Percentiles rank a stretch among this genome's conserved stretches.
Evolutionary conservation across 2,797 vertebrate genomes (phyloP).

Genomic region (Phalloptychus januarius): DNA sequence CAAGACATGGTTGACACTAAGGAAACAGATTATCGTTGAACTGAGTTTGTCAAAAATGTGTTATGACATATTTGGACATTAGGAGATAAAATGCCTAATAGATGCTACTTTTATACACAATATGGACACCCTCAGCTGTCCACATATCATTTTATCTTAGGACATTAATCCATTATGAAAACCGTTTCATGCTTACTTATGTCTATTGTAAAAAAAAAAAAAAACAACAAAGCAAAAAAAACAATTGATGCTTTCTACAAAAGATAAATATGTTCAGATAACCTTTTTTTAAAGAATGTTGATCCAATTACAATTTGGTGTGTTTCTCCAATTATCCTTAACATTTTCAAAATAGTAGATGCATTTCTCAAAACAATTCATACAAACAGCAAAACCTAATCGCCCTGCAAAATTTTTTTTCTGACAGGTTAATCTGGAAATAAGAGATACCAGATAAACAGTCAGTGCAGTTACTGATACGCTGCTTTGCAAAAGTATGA

Average conservation of each 20-base stretch:
- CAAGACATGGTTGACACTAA: not conserved
- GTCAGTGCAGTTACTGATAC: not conserved
- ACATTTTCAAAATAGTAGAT: too few species aligned
- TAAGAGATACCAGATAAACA: not conserved
- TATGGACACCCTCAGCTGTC: not conserved
- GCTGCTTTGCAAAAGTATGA: not conserved
- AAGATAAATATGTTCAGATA: not conserved
- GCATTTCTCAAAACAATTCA: too few species aligned
- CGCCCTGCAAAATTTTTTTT: too few species aligned
- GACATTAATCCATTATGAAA: not conserved
- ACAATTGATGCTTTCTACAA: not conserved
- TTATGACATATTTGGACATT: not conserved
- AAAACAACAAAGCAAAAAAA: too few species aligned
- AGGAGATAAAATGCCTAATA: not conserved
- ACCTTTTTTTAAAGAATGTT: not conserved
- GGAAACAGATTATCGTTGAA: not conserved
- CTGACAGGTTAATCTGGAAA: not conserved
- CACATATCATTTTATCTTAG: not conserved
- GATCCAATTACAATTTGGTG: not conserved
- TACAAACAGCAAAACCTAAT: too few species aligned
- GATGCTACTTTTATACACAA: not conserved
- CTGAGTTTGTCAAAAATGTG: not conserved
- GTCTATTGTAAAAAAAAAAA: too few species aligned
- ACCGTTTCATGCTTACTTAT: not conserved
- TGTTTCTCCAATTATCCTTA: too few species aligned